phyloP scores from a whole-genome alignment of 2,797 vertebrate species.

The Clarias fuscus region DNA sequence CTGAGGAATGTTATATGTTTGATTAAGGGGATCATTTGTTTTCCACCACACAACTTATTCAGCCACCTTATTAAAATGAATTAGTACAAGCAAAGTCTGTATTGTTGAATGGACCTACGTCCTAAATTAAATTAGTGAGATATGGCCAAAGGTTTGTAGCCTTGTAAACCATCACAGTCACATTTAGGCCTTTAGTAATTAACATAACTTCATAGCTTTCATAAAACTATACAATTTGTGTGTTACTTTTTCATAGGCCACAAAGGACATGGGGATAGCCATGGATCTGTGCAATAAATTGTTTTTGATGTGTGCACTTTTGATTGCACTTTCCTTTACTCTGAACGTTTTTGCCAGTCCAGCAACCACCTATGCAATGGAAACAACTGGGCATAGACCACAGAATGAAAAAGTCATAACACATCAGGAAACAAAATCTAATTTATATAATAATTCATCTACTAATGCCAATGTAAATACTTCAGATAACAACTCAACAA shows the following conservation, averaged over 20 bases:
- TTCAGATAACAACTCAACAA: not conserved
- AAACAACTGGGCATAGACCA: slow-evolving; percentile 4
- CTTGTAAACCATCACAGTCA: not conserved
- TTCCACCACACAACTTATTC: not conserved
- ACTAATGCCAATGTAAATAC: slow-evolving; percentile 24
- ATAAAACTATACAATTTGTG: not conserved
- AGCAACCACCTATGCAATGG: slow-evolving; percentile 16
- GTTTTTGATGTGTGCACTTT: slow-evolving; percentile 31
- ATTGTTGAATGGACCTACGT: not conserved
- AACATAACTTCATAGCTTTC: slow-evolving; percentile 12
- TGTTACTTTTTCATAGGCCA: slow-evolving; percentile 28
- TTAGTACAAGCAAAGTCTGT: not conserved
- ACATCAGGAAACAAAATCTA: slow-evolving; percentile 35
- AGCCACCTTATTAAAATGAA: not conserved
- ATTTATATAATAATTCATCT: slow-evolving; percentile 27
- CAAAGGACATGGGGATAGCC: slow-evolving; percentile 29
- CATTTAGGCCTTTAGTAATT: not conserved
- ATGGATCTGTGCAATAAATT: slow-evolving; percentile 44
- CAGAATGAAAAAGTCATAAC: not conserved
- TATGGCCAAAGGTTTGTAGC: not conserved
- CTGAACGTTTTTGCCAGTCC: slow-evolving; percentile 3
- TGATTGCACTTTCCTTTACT: slow-evolving; percentile 22
- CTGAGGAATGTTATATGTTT: not conserved
- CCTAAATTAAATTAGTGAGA: not conserved
- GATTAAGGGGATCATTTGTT: not conserved